A percentile compares a stretch with the other conserved stretches of the same genome.
Evolutionary conservation across 2,888 invertebrate genomes (phyloP).

Genomic region (Hedya salicella): DNA sequence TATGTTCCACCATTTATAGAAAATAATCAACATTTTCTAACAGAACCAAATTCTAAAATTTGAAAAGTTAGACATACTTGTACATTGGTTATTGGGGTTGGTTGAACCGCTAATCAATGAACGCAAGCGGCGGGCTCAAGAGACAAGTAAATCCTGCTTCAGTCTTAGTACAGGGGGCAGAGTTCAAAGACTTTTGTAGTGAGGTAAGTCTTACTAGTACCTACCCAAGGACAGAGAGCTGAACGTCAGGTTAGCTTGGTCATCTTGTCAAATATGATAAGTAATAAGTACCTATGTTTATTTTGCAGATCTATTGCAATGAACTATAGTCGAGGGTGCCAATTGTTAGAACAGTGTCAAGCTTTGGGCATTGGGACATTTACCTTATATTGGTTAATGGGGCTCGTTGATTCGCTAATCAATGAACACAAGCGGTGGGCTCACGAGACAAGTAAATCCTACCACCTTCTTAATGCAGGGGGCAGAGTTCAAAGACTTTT

Average conservation of each 20-base stretch:
- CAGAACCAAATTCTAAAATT: no score
- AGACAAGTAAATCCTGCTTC: conserved; percentile 67
- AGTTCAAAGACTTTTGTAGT: conserved; percentile 77
- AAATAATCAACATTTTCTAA: no score
- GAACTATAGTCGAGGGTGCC: no score
- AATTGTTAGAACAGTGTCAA: no score
- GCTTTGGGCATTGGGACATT: no score
- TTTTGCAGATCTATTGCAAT: no score
- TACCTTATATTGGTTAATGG: conserved; percentile 83
- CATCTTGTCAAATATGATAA: no score
- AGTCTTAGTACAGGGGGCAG: conserved; percentile 69
- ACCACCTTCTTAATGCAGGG: conserved; percentile 64
- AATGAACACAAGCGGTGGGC: conserved; percentile 81
- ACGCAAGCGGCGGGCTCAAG: conserved; percentile 77
- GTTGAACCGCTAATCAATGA: conserved; percentile 81
- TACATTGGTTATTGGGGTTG: conserved; percentile 82
- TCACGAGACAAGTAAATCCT: conserved; percentile 70
- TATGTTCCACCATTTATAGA: no score
- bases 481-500: conserved; percentile 77
- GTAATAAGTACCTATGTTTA: no score
- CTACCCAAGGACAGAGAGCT: not conserved
- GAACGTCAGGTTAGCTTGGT: not conserved
- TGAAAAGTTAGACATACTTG: no score
- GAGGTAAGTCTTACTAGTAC: conserved; percentile 53
- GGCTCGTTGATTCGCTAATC: conserved; percentile 78